Evolutionary conservation across 2,113 vertebrate genomes (phyloP).

Genomic region (Xiphophorus couchianus): DNA sequence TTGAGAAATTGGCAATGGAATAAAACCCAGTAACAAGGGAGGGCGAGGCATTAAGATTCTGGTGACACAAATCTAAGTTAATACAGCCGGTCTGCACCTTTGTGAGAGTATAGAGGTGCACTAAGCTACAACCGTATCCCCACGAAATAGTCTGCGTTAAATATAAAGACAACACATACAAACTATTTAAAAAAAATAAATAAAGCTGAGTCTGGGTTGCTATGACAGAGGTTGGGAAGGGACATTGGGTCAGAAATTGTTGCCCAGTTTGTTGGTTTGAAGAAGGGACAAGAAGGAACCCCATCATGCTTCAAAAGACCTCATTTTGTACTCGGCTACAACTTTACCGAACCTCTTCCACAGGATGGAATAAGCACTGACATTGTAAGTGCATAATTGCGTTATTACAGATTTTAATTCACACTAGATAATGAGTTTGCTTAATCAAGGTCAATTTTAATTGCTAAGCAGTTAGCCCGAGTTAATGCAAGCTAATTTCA

Average conservation of each 20-base stretch:
- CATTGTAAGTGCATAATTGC: too few species aligned
- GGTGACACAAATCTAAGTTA: neutral
- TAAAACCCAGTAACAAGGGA: slow-evolving; percentile 16
- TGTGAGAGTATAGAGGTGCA: slow-evolving; percentile 1
- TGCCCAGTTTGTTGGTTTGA: neutral
- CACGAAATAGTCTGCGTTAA: neutral
- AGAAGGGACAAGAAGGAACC: neutral
- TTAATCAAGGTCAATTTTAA: too few species aligned
- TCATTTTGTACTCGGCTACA: too few species aligned
- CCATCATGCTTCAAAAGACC: too few species aligned
- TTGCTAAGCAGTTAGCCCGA: too few species aligned
- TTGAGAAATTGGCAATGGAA: slow-evolving; percentile 32
- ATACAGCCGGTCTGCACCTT: neutral
- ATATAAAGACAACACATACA: neutral
- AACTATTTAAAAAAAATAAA: too few species aligned
- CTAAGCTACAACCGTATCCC: neutral
- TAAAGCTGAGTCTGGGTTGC: neutral
- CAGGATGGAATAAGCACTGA: too few species aligned
- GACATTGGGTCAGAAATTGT: neutral
- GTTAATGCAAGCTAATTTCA: too few species aligned
- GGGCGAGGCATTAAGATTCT: slow-evolving; percentile 13
- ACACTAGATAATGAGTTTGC: too few species aligned
- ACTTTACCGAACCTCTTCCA: too few species aligned
- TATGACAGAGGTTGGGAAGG: neutral
- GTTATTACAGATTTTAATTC: too few species aligned